phyloP scores from a whole-genome alignment of 2,113 vertebrate species.

The Planiliza haematocheilus region DNA sequence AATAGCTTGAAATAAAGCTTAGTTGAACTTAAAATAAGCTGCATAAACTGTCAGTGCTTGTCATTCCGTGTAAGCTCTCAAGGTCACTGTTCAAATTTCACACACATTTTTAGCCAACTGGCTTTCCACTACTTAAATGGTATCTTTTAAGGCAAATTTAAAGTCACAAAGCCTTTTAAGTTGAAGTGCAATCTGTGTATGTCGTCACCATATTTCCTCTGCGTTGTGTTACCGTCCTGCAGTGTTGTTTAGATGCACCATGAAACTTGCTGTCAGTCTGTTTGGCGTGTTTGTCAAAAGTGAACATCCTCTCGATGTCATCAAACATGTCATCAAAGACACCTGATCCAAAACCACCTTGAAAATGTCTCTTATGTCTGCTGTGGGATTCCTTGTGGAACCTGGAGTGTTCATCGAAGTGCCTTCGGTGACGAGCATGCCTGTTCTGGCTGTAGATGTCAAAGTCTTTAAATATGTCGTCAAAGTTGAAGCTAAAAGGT shows the following conservation, averaged over 20 bases:
- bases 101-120: constrained; percentile 38
- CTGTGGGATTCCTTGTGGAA: constrained; percentile 86
- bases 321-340: constrained; percentile 94
- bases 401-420: constrained; percentile 92
- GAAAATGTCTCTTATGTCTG: constrained; percentile 90
- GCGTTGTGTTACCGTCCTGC: constrained; percentile 95
- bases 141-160: constrained; percentile 27
- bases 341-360: constrained; percentile 89
- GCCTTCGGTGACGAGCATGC: constrained; percentile 87
- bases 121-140: constrained; percentile 19
- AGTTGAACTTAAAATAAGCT: constrained; percentile 19
- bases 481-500: constrained; percentile 93
- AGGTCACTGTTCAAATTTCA: constrained; percentile 34
- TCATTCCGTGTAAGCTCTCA: constrained; percentile 16
- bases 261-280: constrained; percentile 88
- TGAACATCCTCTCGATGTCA: constrained; percentile 96
- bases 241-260: constrained; percentile 91
- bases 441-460: constrained; percentile 89
- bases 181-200: constrained; percentile 93
- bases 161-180: constrained; percentile 40
- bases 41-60: constrained; percentile 28
- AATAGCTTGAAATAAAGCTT: constrained; percentile 21
- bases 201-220: constrained; percentile 98
- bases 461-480: constrained; percentile 95
- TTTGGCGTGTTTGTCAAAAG: constrained; percentile 87